These are phyloP conservation scores for Lepidonotus clava DNA, from an alignment of 2,888 invertebrate species.

Conservation along the genomic window DNA sequence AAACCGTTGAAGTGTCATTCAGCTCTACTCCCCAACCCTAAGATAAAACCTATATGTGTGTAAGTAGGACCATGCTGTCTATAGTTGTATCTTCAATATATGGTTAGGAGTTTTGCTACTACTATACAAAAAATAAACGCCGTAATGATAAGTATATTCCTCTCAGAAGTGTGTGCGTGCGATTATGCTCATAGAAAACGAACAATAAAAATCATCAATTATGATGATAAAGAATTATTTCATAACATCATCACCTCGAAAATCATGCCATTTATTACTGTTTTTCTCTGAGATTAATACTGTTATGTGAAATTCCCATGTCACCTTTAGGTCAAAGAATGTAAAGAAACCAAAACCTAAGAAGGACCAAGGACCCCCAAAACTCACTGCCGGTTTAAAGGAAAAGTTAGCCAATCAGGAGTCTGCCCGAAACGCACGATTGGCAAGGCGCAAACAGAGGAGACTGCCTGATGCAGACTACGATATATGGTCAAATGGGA, in stretches of 20 bases:
- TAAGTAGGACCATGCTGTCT: constrained; percentile 58
- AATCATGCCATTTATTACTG: too few relatives aligned
- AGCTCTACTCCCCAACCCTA: constrained; percentile 84
- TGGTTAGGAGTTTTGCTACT: too few relatives aligned
- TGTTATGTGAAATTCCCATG: too few relatives aligned
- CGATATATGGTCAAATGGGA: constrained; percentile 72
- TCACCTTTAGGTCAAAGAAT: not conserved
- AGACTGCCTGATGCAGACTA: constrained; percentile 56
- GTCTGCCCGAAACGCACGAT: not conserved
- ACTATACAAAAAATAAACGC: too few relatives aligned
- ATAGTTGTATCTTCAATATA: too few relatives aligned
- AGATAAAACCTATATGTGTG: constrained; percentile 65
- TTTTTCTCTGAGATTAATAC: too few relatives aligned
- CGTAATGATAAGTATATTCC: too few relatives aligned
- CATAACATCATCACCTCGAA: too few relatives aligned
- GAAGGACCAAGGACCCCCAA: constrained; percentile 61
- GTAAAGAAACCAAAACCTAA: constrained; percentile 59
- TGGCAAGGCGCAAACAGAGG: constrained; percentile 18
- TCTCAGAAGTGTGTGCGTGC: too few relatives aligned
- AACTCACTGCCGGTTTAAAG: constrained; percentile 51
- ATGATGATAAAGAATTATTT: too few relatives aligned
- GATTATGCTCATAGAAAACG: too few relatives aligned
- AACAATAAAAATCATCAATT: too few relatives aligned
- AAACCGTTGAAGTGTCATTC: constrained; percentile 85
- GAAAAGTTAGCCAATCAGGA: constrained; percentile 39